phyloP scores from a whole-genome alignment of 1,140 invertebrate genomes.

The Epicauta chinensis region DNA sequence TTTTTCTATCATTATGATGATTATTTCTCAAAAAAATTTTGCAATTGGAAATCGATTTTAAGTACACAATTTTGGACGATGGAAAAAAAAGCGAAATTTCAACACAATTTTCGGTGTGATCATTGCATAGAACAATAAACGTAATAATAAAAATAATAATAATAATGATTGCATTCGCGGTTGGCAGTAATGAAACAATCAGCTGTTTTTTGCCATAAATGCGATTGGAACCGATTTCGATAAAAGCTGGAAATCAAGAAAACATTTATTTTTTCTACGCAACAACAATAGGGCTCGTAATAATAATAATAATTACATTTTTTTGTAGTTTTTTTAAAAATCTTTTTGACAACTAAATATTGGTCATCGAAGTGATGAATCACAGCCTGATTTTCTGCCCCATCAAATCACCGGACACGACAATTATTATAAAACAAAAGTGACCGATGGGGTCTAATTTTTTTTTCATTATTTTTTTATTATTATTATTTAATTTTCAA shows the following conservation, averaged over 20 bases:
- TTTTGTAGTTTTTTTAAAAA: background rate
- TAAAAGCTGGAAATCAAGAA: too few relatives aligned
- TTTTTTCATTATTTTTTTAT: too few relatives aligned
- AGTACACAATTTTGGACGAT: slow-evolving; percentile 29
- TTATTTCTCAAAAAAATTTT: too few relatives aligned
- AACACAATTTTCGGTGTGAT: background rate
- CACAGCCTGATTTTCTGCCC: slow-evolving; percentile 44
- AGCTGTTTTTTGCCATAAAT: slow-evolving; percentile 18
- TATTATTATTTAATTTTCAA: too few relatives aligned
- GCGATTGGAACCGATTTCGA: slow-evolving; percentile 20
- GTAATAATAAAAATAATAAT: too few relatives aligned
- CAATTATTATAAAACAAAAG: slow-evolving; percentile 7
- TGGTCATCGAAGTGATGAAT: slow-evolving; percentile 44
- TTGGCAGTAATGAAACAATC: slow-evolving; percentile 26
- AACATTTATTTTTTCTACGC: background rate
- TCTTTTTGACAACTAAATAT: slow-evolving; percentile 41
- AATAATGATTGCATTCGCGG: slow-evolving; percentile 8
- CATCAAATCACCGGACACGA: slow-evolving; percentile 15
- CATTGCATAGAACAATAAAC: too few relatives aligned
- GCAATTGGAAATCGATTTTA: slow-evolving; percentile 12
- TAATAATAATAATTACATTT: slow-evolving; percentile 15
- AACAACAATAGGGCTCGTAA: background rate
- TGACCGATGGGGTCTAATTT: slow-evolving; percentile 23
- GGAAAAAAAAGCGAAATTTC: too few relatives aligned
- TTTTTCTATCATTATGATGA: too few relatives aligned